Evolutionary conservation across 2,797 vertebrate genomes (phyloP).

Genomic region (Chloroceryle amazona): DNA sequence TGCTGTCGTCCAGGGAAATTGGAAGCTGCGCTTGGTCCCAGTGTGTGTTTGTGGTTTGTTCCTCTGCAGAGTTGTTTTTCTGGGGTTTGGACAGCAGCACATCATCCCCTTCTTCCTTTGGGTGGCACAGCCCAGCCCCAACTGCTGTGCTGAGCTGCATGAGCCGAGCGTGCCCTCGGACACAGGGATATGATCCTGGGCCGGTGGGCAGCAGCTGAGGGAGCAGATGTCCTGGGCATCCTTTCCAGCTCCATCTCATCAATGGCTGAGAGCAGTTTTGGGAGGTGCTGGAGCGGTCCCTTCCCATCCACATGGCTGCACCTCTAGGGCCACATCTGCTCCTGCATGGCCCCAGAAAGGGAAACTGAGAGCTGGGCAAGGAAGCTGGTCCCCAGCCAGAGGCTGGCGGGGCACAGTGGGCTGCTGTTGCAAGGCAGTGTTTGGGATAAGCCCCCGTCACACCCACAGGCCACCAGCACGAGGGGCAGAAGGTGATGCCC

Average conservation of each 20-base stretch:
- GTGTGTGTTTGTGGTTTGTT: not conserved
- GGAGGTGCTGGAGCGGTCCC: not conserved
- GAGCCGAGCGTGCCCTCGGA: not conserved
- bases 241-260: not conserved
- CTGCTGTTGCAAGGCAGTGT: fast-evolving
- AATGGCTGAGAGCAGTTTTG: fast-evolving
- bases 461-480: fast-evolving
- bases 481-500: not conserved
- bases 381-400: not conserved
- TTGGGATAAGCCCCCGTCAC: not conserved
- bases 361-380: not conserved
- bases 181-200: not conserved
- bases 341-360: not conserved
- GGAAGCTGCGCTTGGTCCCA: not conserved
- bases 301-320: fast-evolving
- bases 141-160: not conserved
- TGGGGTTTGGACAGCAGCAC: not conserved
- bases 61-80: not conserved
- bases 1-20: not conserved
- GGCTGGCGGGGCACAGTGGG: not conserved
- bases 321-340: not conserved
- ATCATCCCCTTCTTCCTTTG: fast-evolving
- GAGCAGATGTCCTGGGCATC: not conserved
- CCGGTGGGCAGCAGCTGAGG: fast-evolving
- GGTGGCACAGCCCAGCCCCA: not conserved